These are phyloP conservation scores for Amphiprion ocellaris DNA, from an alignment of 2,113 vertebrate genomes.

Conservation along the genomic window DNA sequence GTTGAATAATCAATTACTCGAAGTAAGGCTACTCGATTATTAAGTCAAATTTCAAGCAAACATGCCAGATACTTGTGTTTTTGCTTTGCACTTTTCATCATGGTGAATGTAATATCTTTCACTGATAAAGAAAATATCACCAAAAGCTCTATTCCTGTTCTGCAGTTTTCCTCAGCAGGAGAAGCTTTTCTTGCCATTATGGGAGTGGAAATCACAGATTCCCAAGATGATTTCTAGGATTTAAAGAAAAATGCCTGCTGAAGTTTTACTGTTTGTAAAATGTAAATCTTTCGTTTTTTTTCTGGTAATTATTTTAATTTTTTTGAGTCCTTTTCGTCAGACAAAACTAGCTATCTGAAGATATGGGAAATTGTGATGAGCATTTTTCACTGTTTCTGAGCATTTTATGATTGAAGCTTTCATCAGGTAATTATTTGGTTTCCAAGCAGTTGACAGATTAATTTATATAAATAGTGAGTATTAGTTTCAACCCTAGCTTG, in stretches of 20 bases:
- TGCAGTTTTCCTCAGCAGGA: not conserved
- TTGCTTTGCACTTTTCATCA: not conserved
- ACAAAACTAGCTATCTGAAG: too few relatives aligned
- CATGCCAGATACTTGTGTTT: not conserved
- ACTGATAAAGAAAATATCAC: too few relatives aligned
- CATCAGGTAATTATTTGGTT: not conserved
- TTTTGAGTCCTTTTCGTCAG: too few relatives aligned
- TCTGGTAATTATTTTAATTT: too few relatives aligned
- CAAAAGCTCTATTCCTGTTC: not conserved
- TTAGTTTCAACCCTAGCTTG: slow-evolving; percentile 1
- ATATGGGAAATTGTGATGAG: too few relatives aligned
- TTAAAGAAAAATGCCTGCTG: too few relatives aligned
- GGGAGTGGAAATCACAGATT: too few relatives aligned
- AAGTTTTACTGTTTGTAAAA: too few relatives aligned
- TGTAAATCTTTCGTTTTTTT: too few relatives aligned
- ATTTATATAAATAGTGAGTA: not conserved
- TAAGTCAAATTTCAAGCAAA: not conserved
- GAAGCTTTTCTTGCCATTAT: not conserved
- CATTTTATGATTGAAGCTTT: not conserved
- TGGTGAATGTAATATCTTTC: too few relatives aligned
- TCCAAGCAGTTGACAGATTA: not conserved
- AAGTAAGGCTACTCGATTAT: not conserved
- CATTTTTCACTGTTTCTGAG: too few relatives aligned
- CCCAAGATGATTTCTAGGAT: too few relatives aligned
- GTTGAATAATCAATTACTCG: not conserved